These are phyloP conservation scores for Colostygia pectinataria DNA, from an alignment of 2,888 invertebrate species.

Conservation along the genomic window DNA sequence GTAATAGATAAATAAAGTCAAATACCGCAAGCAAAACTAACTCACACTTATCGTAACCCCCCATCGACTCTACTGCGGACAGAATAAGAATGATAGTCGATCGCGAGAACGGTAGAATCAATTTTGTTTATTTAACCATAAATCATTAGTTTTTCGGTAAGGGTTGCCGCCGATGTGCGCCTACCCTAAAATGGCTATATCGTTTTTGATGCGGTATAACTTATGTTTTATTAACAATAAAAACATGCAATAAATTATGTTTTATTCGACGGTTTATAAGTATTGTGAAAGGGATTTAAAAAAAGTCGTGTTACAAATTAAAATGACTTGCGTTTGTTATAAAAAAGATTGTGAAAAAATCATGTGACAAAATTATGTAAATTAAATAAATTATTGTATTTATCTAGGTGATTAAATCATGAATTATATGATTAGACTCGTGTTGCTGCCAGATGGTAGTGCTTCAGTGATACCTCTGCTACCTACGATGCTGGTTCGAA, in stretches of 20 bases:
- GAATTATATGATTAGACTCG: no score
- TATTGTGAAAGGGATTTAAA: conserved; percentile 17
- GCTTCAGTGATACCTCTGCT: no score
- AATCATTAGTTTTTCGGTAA: conserved; percentile 49
- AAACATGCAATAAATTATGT: conserved; percentile 36
- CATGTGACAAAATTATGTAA: no score
- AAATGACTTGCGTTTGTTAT: no score
- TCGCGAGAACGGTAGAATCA: background rate
- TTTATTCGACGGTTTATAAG: conserved; percentile 30
- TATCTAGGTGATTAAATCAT: no score
- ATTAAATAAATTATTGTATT: no score
- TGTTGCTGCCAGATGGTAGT: no score
- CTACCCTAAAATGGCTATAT: conserved; percentile 43
- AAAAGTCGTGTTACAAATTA: conserved; percentile 22
- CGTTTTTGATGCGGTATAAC: conserved; percentile 42
- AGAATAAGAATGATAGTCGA: conserved; percentile 10
- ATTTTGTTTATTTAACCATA: conserved; percentile 26
- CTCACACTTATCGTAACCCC: background rate
- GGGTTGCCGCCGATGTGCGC: conserved; percentile 38
- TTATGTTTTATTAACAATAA: conserved; percentile 39
- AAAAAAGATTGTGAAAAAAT: no score
- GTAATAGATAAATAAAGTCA: conserved; percentile 69
- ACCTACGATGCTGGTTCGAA: no score
- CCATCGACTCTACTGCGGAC: background rate
- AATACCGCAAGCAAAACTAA: conserved; percentile 47